Evolutionary conservation across 1,140 invertebrate species (phyloP), one percentile per base, ranked within the genome.

Genomic region (Drosophila grimshawi): DNA sequence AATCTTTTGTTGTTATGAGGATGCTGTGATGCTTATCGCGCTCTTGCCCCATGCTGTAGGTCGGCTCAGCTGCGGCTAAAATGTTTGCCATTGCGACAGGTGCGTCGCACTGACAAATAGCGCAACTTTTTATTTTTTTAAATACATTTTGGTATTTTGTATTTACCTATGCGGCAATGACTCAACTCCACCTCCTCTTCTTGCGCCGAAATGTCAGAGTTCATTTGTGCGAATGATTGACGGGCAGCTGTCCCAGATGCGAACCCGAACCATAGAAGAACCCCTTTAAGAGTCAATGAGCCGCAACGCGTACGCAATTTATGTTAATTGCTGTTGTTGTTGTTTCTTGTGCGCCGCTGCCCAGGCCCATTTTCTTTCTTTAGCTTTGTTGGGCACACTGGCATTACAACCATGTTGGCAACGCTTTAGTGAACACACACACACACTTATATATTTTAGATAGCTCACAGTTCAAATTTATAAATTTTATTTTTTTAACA

Each of bases 21-120:
- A 86, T 88, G 83, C 83, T 80, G 46, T 49, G 83, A 86, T 88
- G 83, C 83, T 80, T 88, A 86, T 86, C 82, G 56, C 83, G 62
- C 66, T 19, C 19, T 19, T 19, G 19, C 19, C 39, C 33, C 45
- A 64, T 67, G 57, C 63, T 73, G 45, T 63, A 41, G 62, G 59
- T 52, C 41, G 6, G 45, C 5, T 52, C 3, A 32, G 33, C 3
- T 6, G 43, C 11, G 10, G 37, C 37, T 62, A 62, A 78, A 65
- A 51, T 52, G 73, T 57, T 65, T 71, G 62, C 65, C 66, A 68
- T 69, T 69, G 63, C 76, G 71, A 79, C 83, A 86, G 83, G 83
- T 86, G 83, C 79, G 65, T 60, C 68, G 10, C 43, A 8, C 35
- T 5, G 29, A 11, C 30, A 59, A 69, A 71, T 35, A 43, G 33